phyloP scores from a whole-genome alignment of 2,888 invertebrate species.

The Lordiphosa fenestrarum region DNA sequence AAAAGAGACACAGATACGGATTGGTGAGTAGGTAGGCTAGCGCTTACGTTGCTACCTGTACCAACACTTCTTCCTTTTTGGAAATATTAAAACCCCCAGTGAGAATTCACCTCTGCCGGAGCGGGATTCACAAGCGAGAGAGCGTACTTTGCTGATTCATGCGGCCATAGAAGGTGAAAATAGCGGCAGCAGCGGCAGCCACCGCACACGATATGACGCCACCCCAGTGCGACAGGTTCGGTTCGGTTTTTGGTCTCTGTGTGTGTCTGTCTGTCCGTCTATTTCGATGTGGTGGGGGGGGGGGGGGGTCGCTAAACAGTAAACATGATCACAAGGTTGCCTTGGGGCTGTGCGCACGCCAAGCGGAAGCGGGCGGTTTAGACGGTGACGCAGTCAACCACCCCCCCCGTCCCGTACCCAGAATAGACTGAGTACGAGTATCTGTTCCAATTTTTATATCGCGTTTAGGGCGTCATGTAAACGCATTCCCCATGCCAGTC shows the following conservation, averaged over 20 bases:
- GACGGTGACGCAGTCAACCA: constrained; percentile 16
- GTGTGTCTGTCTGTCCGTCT: constrained; percentile 11
- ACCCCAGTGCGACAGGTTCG: constrained; percentile 68
- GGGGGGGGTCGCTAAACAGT: constrained; percentile 72
- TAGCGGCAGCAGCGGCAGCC: constrained; percentile 42
- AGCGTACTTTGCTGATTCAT: constrained; percentile 63
- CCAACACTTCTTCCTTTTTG: constrained; percentile 59
- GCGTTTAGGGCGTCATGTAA: constrained; percentile 10
- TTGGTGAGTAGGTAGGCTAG: constrained; percentile 23
- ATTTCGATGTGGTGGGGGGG: constrained; percentile 46
- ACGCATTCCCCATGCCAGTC: constrained; percentile 36
- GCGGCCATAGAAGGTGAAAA: constrained; percentile 69
- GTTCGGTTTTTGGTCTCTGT: constrained; percentile 12
- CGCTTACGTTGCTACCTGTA: constrained; percentile 40
- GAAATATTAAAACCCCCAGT: constrained; percentile 61
- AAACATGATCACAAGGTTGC: constrained; percentile 76
- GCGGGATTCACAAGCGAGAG: constrained; percentile 57
- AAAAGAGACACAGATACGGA: constrained; percentile 16
- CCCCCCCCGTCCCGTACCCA: not conserved
- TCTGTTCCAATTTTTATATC: no score
- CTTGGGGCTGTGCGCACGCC: constrained; percentile 66
- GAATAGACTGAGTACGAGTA: not conserved
- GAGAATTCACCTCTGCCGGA: constrained; percentile 25
- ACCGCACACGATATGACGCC: constrained; percentile 59
- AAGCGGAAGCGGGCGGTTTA: constrained; percentile 64